phyloP scores from a whole-genome alignment of 1,140 invertebrate genomes.

The Parapsyche elsis region DNA sequence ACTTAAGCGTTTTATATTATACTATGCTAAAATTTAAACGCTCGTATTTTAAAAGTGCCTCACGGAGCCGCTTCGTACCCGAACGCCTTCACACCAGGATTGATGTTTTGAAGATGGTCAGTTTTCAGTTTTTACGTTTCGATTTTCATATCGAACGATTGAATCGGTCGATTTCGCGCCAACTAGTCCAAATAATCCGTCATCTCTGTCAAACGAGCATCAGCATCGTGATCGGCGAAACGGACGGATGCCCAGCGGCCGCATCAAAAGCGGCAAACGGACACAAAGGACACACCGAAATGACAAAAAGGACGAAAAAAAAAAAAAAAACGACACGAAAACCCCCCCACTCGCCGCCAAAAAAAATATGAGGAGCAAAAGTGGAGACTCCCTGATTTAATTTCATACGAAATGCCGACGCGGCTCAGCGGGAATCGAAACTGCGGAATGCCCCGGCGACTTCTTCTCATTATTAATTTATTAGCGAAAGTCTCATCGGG shows the following conservation, averaged over 20 bases:
- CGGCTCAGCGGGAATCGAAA: conserved; percentile 28
- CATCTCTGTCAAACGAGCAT: conserved; percentile 9
- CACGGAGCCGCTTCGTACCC: no score
- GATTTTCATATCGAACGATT: background rate
- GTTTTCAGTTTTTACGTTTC: no score
- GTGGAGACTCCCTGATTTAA: conserved; percentile 12
- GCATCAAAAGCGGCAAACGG: conserved; percentile 24
- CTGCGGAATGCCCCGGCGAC: conserved; percentile 22
- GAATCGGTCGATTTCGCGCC: background rate
- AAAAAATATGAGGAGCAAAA: background rate
- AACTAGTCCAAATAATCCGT: conserved; percentile 33
- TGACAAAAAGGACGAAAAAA: background rate
- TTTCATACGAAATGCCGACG: conserved; percentile 42
- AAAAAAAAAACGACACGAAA: background rate
- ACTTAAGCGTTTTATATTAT: no score
- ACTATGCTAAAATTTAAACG: no score
- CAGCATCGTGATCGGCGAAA: background rate
- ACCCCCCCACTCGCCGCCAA: background rate
- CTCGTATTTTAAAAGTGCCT: no score
- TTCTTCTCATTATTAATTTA: conserved; percentile 43
- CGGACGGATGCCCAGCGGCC: background rate
- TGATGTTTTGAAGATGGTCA: no score
- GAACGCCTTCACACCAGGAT: no score
- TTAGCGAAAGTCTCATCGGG: background rate
- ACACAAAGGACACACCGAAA: conserved; percentile 19